Conservation (phyloP, 1,140 invertebrate species). For the Leptopilina clavipes region DNA sequence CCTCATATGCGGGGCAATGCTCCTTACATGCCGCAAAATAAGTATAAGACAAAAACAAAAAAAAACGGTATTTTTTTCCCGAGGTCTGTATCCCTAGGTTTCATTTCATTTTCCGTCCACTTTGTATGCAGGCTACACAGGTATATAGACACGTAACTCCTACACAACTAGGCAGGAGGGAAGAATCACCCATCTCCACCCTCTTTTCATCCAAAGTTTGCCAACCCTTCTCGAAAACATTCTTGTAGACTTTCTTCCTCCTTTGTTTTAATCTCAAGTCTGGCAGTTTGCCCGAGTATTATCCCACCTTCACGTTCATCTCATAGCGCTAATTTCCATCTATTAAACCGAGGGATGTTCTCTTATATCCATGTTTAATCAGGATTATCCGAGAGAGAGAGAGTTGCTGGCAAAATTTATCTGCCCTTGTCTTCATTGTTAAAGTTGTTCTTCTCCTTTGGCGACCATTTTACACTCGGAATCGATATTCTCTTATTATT, state of each 20-base stretch:
- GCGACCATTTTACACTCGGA: neutral
- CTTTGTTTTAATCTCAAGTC: conserved; percentile 29
- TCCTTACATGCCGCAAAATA: conserved; percentile 35
- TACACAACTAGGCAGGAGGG: conserved; percentile 20
- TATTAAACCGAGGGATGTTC: conserved; percentile 1
- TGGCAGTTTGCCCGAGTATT: conserved; percentile 18
- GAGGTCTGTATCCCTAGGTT: conserved; percentile 53
- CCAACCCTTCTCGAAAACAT: conserved; percentile 1
- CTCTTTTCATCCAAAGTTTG: neutral
- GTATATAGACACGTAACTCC: neutral
- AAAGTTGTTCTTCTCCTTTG: neutral
- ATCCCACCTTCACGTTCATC: conserved; percentile 6
- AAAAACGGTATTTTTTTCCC: neutral
- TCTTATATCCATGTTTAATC: conserved; percentile 30
- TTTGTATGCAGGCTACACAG: conserved; percentile 71
- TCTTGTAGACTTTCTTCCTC: conserved; percentile 21
- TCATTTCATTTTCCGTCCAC: conserved; percentile 72
- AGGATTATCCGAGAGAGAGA: conserved; percentile 5
- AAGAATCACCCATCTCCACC: conserved; percentile 11
- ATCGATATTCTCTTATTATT: neutral
- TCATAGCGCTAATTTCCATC: conserved; percentile 30
- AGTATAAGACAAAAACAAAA: conserved; percentile 42
- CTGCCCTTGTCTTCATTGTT: neutral
- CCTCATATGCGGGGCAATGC: conserved; percentile 38
- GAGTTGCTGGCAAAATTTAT: neutral